phyloP scores from a whole-genome alignment of 92 coral and sea anemone genomes.

The Pocillopora grandis region DNA sequence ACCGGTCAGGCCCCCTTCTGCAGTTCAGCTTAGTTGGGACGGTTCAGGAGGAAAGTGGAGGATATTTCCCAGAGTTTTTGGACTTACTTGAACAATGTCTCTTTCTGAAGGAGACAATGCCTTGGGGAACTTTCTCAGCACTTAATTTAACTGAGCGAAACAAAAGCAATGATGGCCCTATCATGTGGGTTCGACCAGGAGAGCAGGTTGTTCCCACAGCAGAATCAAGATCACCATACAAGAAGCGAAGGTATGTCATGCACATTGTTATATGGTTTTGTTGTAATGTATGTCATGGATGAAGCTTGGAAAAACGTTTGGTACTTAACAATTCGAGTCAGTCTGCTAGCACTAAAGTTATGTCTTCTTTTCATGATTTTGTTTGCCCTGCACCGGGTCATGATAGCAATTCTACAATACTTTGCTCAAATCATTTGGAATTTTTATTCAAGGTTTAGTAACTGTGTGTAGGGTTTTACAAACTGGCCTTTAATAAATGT shows the following conservation, averaged over 20 bases:
- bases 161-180: conserved; percentile 99
- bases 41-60: conserved; percentile 96
- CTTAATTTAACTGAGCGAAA: conserved; percentile 72
- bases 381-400: too few species aligned
- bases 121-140: conserved; percentile 94
- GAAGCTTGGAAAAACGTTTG: too few species aligned
- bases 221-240: conserved; percentile 90
- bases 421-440: too few species aligned
- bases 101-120: conserved; percentile 92
- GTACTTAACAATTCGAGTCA: too few species aligned
- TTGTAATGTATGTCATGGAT: too few species aligned
- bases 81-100: conserved; percentile 87
- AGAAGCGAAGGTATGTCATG: conserved; percentile 78
- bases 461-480: too few species aligned
- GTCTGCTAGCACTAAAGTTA: too few species aligned
- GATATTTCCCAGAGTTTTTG: conserved; percentile 91
- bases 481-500: too few species aligned
- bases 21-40: conserved; percentile 99
- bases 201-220: conserved; percentile 97
- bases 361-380: too few species aligned
- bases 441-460: too few species aligned
- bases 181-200: conserved; percentile 98
- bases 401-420: too few species aligned
- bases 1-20: conserved; percentile 85
- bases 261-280: too few species aligned